Evolutionary conservation across 2,888 invertebrate species (phyloP), one percentile per base, ranked within the genome.

Genomic region (Xestia sexstrigata): DNA sequence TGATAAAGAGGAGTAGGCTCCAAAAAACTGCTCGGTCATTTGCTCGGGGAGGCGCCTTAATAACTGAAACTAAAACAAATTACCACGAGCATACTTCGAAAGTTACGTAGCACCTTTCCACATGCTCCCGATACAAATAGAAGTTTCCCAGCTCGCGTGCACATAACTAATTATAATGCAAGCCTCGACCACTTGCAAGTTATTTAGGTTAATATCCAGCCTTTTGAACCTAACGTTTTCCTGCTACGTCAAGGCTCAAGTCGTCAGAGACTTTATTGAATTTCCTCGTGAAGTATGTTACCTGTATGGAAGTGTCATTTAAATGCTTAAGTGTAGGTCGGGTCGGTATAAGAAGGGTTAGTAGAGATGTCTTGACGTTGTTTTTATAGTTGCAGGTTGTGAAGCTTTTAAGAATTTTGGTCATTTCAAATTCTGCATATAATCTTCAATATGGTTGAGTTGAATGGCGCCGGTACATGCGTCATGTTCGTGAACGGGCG

Each of bases 191-290:
- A 89, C 88, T 92, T 88, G 82, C n/a, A 78, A 88, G 90, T 88
- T 92, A 94, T 94, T 92, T 89, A 90, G 92, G 93, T 93, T 93
- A 93, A 93, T 93, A 91, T 92, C 91, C 92, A 84, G 87, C 90
- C 90, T 92, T 90, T 91, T 90, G 89, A 92, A 87, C 87, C 86
- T 85, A 86, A 88, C 88, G 82, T 85, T 87, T 86, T 89, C 87
- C 84, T 78, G 74, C 81, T 84, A 83, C 89, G 83, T 81, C 85
- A 87, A 84, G 87, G n/a, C 4, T 42, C 65, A 65, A 65, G 42
- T n/a, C n/a, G 65, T 42, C 42, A 17, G 79, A 83, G 82, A 77
- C 88, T 88, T 90, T 89, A 92, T 93, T 91, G 83, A 92, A 90
- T 92, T 90, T 90, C 78, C 87, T 86, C 79, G 84, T 83, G 78